phyloP scores from a whole-genome alignment of 2,113 vertebrate species.

The Herpetotheres cachinnans region DNA sequence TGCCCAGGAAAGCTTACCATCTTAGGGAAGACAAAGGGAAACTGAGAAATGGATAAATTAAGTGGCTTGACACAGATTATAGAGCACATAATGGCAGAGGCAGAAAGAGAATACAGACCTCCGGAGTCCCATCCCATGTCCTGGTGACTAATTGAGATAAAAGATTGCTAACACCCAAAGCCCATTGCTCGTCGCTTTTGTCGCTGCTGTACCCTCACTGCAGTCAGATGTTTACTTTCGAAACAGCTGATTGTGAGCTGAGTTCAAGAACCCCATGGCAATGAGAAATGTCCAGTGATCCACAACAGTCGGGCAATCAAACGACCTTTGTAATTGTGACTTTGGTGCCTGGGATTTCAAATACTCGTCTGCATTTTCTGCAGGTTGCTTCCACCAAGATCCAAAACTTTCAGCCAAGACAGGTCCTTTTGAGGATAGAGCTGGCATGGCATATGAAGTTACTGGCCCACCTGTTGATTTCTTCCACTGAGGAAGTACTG shows the following conservation, averaged over 20 bases:
- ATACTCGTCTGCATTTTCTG: neutral
- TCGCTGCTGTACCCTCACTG: neutral
- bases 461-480: neutral
- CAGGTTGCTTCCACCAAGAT: neutral
- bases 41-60: neutral
- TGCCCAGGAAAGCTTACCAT: neutral
- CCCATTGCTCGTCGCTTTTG: neutral
- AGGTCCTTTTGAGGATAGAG: neutral
- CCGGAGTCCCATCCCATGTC: rapidly evolving
- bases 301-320: neutral
- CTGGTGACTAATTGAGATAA: neutral
- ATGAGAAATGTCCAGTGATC: neutral
- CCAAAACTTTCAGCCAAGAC: neutral
- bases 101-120: neutral
- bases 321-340: neutral
- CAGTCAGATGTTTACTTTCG: neutral
- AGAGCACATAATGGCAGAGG: neutral
- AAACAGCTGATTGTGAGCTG: neutral
- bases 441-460: neutral
- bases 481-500: neutral
- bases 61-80: neutral
- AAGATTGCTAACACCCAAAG: neutral
- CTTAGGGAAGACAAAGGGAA: neutral
- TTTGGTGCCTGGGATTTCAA: neutral
- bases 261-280: neutral